These are phyloP conservation scores for Myanophis thanlyinensis DNA, from an alignment of 2,113 vertebrate genomes.

Conservation along the genomic window DNA sequence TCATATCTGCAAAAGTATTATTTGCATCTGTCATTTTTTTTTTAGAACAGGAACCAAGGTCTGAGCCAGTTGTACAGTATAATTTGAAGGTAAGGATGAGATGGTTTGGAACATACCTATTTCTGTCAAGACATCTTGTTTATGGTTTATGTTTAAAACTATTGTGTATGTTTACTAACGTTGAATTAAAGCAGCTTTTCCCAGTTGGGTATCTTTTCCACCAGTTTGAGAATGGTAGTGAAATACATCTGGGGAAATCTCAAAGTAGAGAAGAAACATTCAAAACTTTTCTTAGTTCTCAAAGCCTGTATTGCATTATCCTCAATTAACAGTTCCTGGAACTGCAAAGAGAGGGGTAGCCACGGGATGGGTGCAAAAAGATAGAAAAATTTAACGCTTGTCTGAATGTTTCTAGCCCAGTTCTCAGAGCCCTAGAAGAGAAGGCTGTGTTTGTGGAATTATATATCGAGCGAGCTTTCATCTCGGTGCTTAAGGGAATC, in stretches of 20 bases:
- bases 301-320: neutral
- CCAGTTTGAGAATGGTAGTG: neutral
- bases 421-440: neutral
- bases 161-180: neutral
- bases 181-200: neutral
- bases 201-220: neutral
- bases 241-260: neutral
- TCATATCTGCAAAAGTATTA: neutral
- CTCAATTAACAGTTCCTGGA: constrained; percentile 18
- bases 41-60: constrained; percentile 13
- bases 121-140: neutral
- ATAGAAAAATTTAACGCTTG: neutral
- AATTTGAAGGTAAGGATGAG: neutral
- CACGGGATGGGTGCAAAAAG: neutral
- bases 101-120: neutral
- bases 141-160: neutral
- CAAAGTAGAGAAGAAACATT: neutral
- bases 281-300: constrained; percentile 18
- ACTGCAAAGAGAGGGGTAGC: neutral
- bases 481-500: neutral
- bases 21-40: constrained; percentile 8
- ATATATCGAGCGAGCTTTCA: neutral
- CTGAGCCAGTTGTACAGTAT: neutral
- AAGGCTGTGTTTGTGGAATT: neutral
- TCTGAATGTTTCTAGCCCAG: neutral